Conservation (phyloP, 2,113 vertebrate species). For the Hoplias malabaricus region DNA sequence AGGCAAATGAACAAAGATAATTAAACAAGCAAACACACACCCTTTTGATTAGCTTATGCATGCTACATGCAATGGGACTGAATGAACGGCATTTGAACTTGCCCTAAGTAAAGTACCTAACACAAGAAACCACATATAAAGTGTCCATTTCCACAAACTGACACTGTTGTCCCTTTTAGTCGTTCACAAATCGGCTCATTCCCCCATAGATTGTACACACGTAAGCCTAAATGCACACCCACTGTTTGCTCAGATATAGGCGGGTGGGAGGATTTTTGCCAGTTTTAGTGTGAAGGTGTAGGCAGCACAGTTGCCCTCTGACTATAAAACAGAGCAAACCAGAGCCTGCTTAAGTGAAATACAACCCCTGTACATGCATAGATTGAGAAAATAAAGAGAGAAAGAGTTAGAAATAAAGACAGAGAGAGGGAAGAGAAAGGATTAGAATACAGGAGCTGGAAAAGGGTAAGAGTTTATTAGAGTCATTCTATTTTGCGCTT, state of each 20-base stretch:
- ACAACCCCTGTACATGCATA: not conserved
- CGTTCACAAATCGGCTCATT: not conserved
- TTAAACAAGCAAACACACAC: constrained; percentile 65
- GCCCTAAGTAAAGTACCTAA: not conserved
- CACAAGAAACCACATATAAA: not conserved
- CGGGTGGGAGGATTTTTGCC: constrained; percentile 26
- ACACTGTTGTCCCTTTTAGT: not conserved
- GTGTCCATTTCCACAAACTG: not conserved
- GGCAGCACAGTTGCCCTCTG: not conserved
- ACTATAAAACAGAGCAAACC: constrained; percentile 36
- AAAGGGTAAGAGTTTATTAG: constrained; percentile 34
- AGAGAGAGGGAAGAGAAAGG: not conserved
- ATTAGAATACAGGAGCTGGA: too few species aligned
- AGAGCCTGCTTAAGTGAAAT: constrained; percentile 24
- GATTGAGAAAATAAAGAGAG: not conserved
- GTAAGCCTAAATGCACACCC: not conserved
- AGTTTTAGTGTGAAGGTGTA: constrained; percentile 33
- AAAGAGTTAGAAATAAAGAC: not conserved
- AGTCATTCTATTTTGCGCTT: constrained; percentile 19
- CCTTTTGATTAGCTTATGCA: constrained; percentile 67
- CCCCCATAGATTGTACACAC: not conserved
- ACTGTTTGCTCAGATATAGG: not conserved
- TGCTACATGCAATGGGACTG: constrained; percentile 54
- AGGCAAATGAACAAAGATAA: constrained; percentile 56
- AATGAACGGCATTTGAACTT: constrained; percentile 33